A percentile compares a stretch with the other conserved stretches of the same genome.
Conservation (phyloP, 2,113 vertebrate genomes). For the Acinonyx jubatus region DNA sequence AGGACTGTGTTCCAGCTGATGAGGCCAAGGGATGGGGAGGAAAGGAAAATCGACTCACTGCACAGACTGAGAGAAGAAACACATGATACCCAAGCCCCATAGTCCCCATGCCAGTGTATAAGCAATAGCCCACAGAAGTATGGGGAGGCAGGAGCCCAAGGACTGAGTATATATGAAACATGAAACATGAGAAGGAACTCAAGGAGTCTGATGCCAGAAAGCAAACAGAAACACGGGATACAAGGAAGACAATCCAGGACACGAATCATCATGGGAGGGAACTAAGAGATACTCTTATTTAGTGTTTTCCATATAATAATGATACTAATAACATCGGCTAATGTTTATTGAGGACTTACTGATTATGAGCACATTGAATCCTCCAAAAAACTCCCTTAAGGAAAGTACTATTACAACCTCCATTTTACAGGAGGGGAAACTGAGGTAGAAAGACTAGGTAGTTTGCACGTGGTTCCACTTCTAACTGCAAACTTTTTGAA, state of each 20-base stretch:
- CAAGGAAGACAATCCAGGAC: neutral
- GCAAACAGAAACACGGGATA: neutral
- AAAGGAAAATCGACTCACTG: neutral
- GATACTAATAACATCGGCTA: neutral
- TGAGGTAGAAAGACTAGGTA: neutral
- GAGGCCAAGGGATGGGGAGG: neutral
- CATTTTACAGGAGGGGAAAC: neutral
- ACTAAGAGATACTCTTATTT: neutral
- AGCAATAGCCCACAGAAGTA: neutral
- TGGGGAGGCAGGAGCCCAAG: neutral
- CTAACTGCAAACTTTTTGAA: neutral
- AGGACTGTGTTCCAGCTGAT: neutral
- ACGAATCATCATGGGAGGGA: neutral
- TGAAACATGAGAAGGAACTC: neutral
- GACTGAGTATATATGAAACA: neutral
- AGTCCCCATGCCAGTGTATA: too few relatives aligned
- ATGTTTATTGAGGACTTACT: neutral
- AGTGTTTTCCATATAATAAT: neutral
- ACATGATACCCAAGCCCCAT: accelerated
- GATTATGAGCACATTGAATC: neutral
- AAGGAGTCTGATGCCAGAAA: neutral
- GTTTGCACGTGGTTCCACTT: neutral
- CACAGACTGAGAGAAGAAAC: neutral
- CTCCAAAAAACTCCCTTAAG: neutral
- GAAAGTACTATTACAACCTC: neutral